These are phyloP conservation scores for Lycopodina hypogea DNA, from an alignment of 37 sponge, comb jelly and placozoan genomes.

Conservation along the genomic window DNA sequence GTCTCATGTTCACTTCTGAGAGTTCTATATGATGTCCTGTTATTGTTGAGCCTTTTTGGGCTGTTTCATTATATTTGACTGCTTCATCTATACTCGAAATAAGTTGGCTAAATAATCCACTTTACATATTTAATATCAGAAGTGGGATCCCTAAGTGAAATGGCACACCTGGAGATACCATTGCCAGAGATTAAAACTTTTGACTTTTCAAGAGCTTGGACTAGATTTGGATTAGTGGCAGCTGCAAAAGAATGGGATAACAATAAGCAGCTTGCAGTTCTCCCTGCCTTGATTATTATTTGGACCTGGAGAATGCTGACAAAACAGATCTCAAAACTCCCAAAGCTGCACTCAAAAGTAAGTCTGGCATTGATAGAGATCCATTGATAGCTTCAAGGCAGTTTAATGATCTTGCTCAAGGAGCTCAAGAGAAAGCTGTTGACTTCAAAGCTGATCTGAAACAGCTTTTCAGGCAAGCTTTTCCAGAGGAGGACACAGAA, in stretches of 20 bases:
- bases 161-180: no score
- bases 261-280: neutral
- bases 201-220: constrained; percentile 1
- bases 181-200: no score
- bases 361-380: constrained; percentile 12
- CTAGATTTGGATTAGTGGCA: neutral
- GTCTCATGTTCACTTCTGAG: no score
- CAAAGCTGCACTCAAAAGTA: neutral
- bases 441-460: constrained; percentile 23
- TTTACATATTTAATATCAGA: no score
- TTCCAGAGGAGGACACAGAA: constrained; percentile 5
- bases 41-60: no score
- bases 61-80: no score
- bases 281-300: constrained; percentile 12
- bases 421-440: constrained; percentile 11
- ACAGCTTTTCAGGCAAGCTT: constrained; percentile 27
- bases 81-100: no score
- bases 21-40: no score
- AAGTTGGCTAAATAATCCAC: no score
- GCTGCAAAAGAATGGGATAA: constrained; percentile 6
- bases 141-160: no score
- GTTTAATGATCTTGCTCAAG: constrained; percentile 12
- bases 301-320: constrained; percentile 7
- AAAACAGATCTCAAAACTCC: constrained; percentile 2
- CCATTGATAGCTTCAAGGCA: constrained; percentile 11